These are phyloP conservation scores for Calcarius ornatus DNA, from an alignment of 2,113 vertebrate species.

Conservation along the genomic window DNA sequence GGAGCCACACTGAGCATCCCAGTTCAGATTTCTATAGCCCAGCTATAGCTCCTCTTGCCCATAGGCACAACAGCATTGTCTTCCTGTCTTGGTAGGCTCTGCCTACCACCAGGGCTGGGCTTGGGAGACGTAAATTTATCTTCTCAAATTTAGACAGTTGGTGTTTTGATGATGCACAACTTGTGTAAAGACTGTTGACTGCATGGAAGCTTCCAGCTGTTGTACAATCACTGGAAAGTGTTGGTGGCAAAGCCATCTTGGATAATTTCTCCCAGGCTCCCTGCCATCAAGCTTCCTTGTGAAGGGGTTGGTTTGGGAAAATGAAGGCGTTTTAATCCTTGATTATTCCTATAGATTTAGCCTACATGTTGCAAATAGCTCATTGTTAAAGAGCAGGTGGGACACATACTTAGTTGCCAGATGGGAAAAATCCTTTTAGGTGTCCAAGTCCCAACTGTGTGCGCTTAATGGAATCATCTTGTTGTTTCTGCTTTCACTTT, in stretches of 20 bases:
- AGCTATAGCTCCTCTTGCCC: neutral
- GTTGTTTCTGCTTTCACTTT: neutral
- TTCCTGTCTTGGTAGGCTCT: neutral
- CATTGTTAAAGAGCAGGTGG: neutral
- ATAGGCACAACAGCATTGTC: neutral
- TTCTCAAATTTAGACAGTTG: neutral
- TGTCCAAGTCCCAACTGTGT: neutral
- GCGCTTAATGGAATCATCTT: neutral
- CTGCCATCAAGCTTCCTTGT: neutral
- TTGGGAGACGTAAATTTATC: neutral
- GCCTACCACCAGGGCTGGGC: neutral
- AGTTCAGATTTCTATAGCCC: neutral
- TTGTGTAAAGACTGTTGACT: neutral
- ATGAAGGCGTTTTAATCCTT: neutral
- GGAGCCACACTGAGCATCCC: neutral
- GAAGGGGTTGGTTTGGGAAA: neutral
- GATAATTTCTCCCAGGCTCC: neutral
- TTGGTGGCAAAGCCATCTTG: neutral
- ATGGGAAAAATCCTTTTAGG: neutral
- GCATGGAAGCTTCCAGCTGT: neutral
- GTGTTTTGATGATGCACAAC: neutral
- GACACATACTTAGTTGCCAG: neutral
- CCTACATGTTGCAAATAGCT: neutral
- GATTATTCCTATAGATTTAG: neutral
- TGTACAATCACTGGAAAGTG: neutral